These are phyloP conservation scores for Ptilodon capucinus DNA, from an alignment of 2,888 invertebrate genomes.

Conservation along the genomic window DNA sequence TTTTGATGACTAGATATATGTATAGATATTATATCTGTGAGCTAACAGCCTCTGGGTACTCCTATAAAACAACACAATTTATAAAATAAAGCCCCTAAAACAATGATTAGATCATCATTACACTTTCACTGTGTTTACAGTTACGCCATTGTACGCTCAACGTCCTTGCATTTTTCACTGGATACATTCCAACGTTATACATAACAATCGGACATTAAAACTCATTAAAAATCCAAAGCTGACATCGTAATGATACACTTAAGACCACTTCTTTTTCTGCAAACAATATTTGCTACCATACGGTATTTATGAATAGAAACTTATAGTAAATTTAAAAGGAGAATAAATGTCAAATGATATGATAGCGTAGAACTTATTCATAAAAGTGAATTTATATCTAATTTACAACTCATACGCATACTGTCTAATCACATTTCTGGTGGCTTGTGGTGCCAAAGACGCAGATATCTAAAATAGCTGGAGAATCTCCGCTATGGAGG, in stretches of 20 bases:
- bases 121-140: not conserved
- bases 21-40: too few relatives aligned
- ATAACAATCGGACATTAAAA: not conserved
- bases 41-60: too few relatives aligned
- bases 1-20: too few relatives aligned
- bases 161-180: not conserved
- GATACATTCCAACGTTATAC: not conserved
- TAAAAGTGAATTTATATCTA: conserved; percentile 32
- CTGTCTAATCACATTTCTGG: conserved; percentile 33
- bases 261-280: not conserved
- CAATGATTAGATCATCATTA: not conserved
- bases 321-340: conserved; percentile 1
- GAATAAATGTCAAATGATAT: conserved; percentile 5
- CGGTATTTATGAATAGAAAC: not conserved
- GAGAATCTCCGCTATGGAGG: conserved; percentile 48
- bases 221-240: conserved; percentile 1
- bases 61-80: too few relatives aligned
- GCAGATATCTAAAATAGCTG: conserved; percentile 70
- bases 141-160: not conserved
- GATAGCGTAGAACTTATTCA: conserved; percentile 8
- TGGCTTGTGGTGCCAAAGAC: conserved; percentile 64
- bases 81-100: too few relatives aligned
- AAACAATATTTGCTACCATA: not conserved
- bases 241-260: conserved; percentile 1
- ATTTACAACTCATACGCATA: conserved; percentile 35